Evolutionary conservation across 2,797 vertebrate genomes (phyloP).

Genomic region (Anisognathus igniventris): DNA sequence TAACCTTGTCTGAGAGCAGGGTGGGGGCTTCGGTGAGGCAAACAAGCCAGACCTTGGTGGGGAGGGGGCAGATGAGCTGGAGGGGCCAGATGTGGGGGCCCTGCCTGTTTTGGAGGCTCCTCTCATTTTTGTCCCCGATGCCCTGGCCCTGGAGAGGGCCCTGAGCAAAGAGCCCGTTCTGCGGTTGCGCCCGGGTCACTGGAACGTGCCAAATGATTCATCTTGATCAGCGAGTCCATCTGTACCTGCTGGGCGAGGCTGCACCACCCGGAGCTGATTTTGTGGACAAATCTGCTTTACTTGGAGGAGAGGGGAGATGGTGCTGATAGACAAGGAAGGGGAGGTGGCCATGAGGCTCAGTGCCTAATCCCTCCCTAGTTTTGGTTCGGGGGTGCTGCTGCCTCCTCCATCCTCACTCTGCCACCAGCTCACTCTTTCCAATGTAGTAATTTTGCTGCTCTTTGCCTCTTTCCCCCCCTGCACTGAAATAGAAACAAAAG

Average conservation of each 20-base stretch:
- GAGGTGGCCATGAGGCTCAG: not conserved
- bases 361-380: not conserved
- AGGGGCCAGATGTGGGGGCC: not conserved
- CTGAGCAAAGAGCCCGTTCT: not conserved
- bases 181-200: not conserved
- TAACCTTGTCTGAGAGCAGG: slow-evolving; percentile 59
- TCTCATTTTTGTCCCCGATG: fast-evolving
- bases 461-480: not conserved
- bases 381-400: not conserved
- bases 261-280: slow-evolving; percentile 3
- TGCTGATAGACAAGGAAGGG: not conserved
- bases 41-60: not conserved
- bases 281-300: slow-evolving; percentile 37
- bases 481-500: not conserved
- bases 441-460: not conserved
- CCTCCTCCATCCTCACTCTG: fast-evolving
- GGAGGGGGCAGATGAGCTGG: not conserved
- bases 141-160: not conserved
- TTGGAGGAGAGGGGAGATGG: slow-evolving; percentile 8
- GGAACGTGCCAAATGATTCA: slow-evolving; percentile 40
- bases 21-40: not conserved
- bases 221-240: slow-evolving; percentile 53
- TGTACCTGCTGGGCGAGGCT: slow-evolving; percentile 61
- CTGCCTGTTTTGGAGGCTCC: not conserved
- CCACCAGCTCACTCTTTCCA: not conserved